Conservation (phyloP, 1,140 invertebrate species). For the Listronotus oregonensis region DNA sequence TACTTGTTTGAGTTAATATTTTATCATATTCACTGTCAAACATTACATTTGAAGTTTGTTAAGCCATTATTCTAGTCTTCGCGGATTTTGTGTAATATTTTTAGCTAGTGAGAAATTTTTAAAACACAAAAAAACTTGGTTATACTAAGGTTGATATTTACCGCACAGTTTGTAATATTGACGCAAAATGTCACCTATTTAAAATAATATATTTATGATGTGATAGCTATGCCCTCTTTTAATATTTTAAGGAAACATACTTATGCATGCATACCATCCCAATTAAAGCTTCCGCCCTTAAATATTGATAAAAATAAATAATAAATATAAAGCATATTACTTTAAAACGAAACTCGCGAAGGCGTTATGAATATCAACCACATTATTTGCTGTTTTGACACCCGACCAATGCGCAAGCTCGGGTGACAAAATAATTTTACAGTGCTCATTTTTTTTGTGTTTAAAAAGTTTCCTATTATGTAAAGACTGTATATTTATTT, state of each 20-base stretch:
- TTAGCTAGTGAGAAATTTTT: constrained; percentile 2
- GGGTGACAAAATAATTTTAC: neutral
- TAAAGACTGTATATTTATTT: constrained; percentile 24
- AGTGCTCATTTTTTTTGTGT: neutral
- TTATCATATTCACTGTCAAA: neutral
- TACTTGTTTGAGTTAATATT: neutral
- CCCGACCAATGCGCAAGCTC: constrained; percentile 11
- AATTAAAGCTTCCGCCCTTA: no score
- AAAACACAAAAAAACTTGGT: neutral
- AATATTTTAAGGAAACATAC: no score
- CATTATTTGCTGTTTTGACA: neutral
- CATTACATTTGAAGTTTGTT: neutral
- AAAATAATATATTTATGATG: no score
- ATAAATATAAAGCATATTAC: neutral
- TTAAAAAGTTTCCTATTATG: constrained; percentile 12
- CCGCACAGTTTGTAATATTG: no score
- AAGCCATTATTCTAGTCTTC: constrained; percentile 26
- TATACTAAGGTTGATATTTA: no score
- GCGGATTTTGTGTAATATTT: constrained; percentile 7
- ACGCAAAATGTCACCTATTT: no score
- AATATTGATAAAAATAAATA: no score
- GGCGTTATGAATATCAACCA: neutral
- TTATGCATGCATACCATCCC: no score
- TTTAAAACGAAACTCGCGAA: neutral
- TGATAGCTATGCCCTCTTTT: no score